Conservation (phyloP, 2,888 invertebrate genomes). For the Bimastos eiseni region DNA sequence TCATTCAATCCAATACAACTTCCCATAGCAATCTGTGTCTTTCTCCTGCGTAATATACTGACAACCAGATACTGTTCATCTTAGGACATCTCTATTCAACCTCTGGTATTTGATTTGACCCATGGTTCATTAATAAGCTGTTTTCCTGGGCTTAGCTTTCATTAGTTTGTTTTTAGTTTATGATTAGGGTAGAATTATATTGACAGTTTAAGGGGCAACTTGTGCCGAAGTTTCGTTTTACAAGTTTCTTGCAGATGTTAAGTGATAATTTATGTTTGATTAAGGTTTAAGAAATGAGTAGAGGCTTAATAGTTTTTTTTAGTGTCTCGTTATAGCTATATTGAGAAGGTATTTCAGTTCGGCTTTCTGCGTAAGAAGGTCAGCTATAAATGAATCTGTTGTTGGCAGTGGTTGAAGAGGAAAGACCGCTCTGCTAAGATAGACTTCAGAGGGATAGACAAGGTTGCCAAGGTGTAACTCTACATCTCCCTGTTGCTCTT, state of each 20-base stretch:
- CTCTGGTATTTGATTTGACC: neutral
- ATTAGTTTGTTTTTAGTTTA: neutral
- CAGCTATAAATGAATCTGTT: no score
- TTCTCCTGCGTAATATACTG: neutral
- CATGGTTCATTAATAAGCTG: neutral
- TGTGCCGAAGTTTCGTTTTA: neutral
- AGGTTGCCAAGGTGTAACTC: no score
- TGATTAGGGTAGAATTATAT: neutral
- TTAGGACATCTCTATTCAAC: neutral
- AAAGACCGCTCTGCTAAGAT: no score
- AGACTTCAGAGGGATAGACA: no score
- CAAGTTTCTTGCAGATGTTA: neutral
- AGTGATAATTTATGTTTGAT: neutral
- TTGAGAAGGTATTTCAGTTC: neutral
- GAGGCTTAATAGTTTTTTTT: neutral
- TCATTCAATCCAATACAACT: neutral
- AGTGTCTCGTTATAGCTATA: neutral
- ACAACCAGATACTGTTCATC: neutral
- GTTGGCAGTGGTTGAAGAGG: no score
- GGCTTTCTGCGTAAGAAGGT: no score
- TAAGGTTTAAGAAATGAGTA: neutral
- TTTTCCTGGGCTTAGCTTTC: neutral
- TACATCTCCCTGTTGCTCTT: no score
- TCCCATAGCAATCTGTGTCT: neutral
- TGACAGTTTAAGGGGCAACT: neutral